Percentiles rank a stretch among this genome's conserved stretches.
Conservation (phyloP, 92 coral and sea anemone species). For the Meandrina meandrites region DNA sequence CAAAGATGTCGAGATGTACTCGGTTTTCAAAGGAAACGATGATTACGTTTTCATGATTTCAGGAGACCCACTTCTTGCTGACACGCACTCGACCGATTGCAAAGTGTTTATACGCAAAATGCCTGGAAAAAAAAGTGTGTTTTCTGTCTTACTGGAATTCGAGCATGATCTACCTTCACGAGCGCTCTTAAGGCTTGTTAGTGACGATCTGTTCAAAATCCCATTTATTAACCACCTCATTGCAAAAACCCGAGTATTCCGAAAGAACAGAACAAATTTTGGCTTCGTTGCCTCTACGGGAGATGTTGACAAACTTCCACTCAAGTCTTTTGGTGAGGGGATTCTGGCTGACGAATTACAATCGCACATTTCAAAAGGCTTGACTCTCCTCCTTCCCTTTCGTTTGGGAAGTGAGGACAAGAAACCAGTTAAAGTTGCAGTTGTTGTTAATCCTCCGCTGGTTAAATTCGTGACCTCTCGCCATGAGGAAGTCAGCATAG, state of each 20-base stretch:
- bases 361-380: constrained; percentile 86
- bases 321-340: constrained; percentile 92
- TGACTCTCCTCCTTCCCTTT: constrained; percentile 88
- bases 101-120: constrained; percentile 86
- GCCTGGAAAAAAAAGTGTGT: constrained; percentile 81
- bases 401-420: constrained; percentile 69
- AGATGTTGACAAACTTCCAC: constrained; percentile 85
- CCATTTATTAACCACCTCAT: constrained; percentile 91
- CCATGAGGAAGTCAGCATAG: constrained; percentile 79
- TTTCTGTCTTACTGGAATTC: constrained; percentile 86
- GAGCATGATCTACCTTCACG: constrained; percentile 79
- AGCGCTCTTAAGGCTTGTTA: constrained; percentile 78
- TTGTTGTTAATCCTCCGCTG: constrained; percentile 69
- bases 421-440: constrained; percentile 83
- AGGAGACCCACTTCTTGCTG: constrained; percentile 68
- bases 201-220: constrained; percentile 80
- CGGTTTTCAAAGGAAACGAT: constrained; percentile 89
- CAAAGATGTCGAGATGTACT: constrained; percentile 87
- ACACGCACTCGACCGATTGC: constrained; percentile 73
- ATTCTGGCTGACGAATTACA: constrained; percentile 81
- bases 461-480: constrained; percentile 83
- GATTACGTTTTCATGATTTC: constrained; percentile 93
- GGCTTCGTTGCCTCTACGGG: constrained; percentile 98
- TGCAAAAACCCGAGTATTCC: constrained; percentile 81
- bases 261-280: constrained; percentile 76